phyloP scores from a whole-genome alignment of 2,113 vertebrate genomes.

The Syrmaticus mikado region DNA sequence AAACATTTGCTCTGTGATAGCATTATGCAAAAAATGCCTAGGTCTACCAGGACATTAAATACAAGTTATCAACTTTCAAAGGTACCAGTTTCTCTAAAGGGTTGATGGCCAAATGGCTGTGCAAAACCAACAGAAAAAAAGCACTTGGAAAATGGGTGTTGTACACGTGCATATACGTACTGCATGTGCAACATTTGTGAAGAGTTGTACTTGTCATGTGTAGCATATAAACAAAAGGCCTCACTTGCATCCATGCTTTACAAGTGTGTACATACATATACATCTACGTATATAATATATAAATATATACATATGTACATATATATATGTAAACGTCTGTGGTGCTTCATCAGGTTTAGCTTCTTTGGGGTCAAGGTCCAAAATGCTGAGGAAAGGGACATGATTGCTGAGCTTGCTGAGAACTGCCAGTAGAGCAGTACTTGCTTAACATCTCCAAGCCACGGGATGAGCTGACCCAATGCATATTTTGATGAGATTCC shows the following conservation, averaged over 20 bases:
- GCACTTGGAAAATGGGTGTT: not conserved
- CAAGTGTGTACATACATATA: no score
- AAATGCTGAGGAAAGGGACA: fast-evolving
- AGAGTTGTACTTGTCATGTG: not conserved
- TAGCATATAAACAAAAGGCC: not conserved
- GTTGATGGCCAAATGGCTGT: not conserved
- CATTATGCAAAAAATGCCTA: not conserved
- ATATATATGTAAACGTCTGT: not conserved
- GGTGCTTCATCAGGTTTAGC: fast-evolving
- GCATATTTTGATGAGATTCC: not conserved
- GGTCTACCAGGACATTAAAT: not conserved
- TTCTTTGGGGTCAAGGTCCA: fast-evolving
- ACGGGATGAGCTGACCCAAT: not conserved
- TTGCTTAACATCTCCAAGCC: not conserved
- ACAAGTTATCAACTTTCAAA: not conserved
- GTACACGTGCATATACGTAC: fast-evolving
- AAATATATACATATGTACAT: no score
- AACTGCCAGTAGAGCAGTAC: fast-evolving
- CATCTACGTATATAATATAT: no score
- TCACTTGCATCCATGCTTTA: fast-evolving
- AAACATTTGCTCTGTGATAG: fast-evolving
- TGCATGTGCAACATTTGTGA: fast-evolving
- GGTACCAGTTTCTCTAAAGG: not conserved
- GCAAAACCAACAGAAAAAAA: not conserved
- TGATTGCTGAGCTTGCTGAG: not conserved